Percentiles rank a stretch among this genome's conserved stretches.
Conservation (phyloP, 2,113 vertebrate species). For the Pachycephala philippinensis region DNA sequence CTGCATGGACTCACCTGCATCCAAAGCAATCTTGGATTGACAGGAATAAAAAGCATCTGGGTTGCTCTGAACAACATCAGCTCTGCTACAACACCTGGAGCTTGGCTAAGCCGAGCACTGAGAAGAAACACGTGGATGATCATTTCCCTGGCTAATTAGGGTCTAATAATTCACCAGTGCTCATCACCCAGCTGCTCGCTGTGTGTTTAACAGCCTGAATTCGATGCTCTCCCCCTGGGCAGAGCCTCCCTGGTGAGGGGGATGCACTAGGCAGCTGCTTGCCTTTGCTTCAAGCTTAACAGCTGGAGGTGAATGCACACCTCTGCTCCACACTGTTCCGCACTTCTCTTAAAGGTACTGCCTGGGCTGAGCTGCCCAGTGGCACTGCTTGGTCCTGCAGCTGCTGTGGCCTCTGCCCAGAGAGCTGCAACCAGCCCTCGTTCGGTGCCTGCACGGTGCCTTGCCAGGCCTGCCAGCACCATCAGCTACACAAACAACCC, state of each 20-base stretch:
- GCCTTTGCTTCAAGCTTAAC: background rate
- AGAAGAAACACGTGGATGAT: background rate
- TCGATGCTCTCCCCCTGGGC: background rate
- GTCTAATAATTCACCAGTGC: background rate
- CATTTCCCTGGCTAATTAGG: background rate
- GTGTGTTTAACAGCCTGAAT: background rate
- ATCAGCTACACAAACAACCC: background rate
- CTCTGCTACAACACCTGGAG: background rate
- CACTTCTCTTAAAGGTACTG: background rate
- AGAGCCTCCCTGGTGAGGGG: background rate
- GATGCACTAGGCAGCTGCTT: background rate
- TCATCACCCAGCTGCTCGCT: background rate
- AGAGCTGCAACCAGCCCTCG: background rate
- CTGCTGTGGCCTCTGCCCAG: background rate
- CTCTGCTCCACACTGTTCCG: background rate
- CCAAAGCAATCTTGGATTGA: background rate
- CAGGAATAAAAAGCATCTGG: background rate
- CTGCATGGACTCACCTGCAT: background rate
- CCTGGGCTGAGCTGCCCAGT: background rate
- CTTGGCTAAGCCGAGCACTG: background rate
- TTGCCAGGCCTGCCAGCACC: background rate
- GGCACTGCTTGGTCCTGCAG: background rate
- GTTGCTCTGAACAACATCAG: background rate
- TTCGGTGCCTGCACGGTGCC: rapidly evolving
- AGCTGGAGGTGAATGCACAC: background rate